Base-by-base conservation (phyloP, 92 coral and sea anemone species). In the Montipora capitata region DNA sequence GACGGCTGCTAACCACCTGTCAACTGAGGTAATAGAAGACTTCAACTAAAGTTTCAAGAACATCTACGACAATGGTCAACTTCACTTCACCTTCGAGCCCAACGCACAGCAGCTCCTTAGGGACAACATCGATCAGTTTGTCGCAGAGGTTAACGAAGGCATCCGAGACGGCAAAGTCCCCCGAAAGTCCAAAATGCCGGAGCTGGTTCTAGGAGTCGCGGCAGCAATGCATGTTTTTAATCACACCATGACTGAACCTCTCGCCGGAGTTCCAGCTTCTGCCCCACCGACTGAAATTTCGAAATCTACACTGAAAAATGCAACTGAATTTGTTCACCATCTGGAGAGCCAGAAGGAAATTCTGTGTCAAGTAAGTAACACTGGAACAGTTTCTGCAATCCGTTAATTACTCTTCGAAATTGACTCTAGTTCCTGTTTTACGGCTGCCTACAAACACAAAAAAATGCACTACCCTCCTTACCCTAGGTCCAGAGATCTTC, bases 101-200 rank as follows among this genome's bases (percentile, higher is more conserved):
- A 79, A 58, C 16, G 87, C 74, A 11, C 48, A 90, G 17, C 45
- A 79, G 49, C 20, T 74, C 45, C 42, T 85, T 52, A 78, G 81
- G 69, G 79, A 86, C 17, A 61, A 76, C 40, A 80, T 59, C 10
- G 87, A 79, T 61, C 76, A 48, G 16, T 91, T 91, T 51, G 72
- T 82, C 41, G 41, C 63, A 7, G 88, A 91, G 14, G 84, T 91
- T 3, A 91, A 86, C 51, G 88, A 86, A 41, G 91, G 84, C 48
- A 91, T 91, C 35, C 7, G 61, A 43, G 72, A 91, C 18, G 84
- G 94, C 44, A 81, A 86, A 67, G 90, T 87, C 40, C 94, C 94
- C 5, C 94, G 92, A 39, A 91, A 82, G 72, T 87, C 94, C 43
- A 91, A 91, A 52, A 78, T 14, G 52, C 89, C 88, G 13, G 89